Percentiles rank a stretch among this genome's conserved stretches.
phyloP scores from a whole-genome alignment of 2,797 vertebrate species.

The Mus caroli region DNA sequence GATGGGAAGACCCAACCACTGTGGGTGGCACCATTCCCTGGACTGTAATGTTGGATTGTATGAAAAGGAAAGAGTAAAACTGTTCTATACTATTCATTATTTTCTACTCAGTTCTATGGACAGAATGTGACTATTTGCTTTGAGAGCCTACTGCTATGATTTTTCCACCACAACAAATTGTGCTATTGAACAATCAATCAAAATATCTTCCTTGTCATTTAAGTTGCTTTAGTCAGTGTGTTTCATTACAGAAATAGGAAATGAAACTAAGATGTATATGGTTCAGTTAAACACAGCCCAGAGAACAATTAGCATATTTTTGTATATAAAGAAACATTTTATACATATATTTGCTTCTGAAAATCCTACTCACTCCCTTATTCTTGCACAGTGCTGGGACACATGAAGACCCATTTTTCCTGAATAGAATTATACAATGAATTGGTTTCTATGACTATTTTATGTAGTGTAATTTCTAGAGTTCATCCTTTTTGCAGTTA shows the following conservation, averaged over 20 bases:
- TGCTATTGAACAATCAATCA: neutral
- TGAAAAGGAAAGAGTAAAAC: neutral
- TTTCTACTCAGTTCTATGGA: neutral
- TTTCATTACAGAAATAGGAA: neutral
- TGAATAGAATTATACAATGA: neutral
- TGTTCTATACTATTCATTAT: neutral
- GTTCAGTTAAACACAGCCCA: neutral
- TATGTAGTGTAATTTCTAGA: conserved; percentile 7
- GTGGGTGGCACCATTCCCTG: neutral
- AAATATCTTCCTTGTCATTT: neutral
- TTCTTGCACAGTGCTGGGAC: neutral
- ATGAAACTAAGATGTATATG: neutral
- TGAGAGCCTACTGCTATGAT: neutral
- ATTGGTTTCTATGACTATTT: conserved; percentile 1
- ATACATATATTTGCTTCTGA: neutral
- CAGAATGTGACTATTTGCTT: neutral
- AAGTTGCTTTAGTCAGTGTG: neutral
- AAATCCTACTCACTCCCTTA: neutral
- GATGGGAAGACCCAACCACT: neutral
- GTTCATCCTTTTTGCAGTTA: neutral
- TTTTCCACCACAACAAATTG: neutral
- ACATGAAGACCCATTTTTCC: neutral
- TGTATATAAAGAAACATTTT: neutral
- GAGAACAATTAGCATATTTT: neutral
- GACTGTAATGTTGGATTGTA: neutral